Evolutionary conservation across 1,140 invertebrate species (phyloP), one percentile per base, ranked within the genome.

Genomic region (Cataglyphis hispanica): DNA sequence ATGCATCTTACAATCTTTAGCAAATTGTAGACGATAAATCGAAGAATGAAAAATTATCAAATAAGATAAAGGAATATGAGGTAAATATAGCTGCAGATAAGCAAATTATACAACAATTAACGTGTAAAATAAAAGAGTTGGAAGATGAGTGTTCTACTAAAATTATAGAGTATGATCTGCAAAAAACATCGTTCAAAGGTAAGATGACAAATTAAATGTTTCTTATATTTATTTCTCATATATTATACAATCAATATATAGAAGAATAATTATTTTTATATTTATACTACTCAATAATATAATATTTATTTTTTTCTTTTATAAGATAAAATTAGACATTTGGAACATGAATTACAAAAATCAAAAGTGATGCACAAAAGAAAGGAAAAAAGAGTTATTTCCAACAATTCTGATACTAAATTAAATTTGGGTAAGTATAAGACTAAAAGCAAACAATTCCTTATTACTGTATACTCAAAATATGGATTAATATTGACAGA

Each of bases 21-120:
- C 85, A 90, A 80, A 90, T 87, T 43, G 37, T 19, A 60, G 56
- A 92, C 1, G 78, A 87, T 46, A 83, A 91, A 34, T 70, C 91
- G 25, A 76, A 46, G 4, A 70, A 80, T 43, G 64, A 89, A 50
- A 63, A 75, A 8, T 34, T 90, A 5, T 77, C 43, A 7, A 58
- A 58, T 0, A 75, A 77, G 40, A 37, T 80, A 53, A 61, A 84
- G 10, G 81, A 91, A 2, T 72, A 91, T 37, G 64, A 91, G 27
- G 50, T 86, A 50, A 86, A 88, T 69, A 69, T 86, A 40, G 90
- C 90, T 53, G 89, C 89, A 13, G 88, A 93, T 84, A 72, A 93
- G 27, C 85, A 89, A 25, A 80, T 86, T 40, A 84, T 93, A 25
- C 78, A 90, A 64, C 92, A 94, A 74, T 61, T 93, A 31, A 46